Evolutionary conservation across 2,888 invertebrate species (phyloP), one percentile per base, ranked within the genome.

Genomic region (Eilema caniola): DNA sequence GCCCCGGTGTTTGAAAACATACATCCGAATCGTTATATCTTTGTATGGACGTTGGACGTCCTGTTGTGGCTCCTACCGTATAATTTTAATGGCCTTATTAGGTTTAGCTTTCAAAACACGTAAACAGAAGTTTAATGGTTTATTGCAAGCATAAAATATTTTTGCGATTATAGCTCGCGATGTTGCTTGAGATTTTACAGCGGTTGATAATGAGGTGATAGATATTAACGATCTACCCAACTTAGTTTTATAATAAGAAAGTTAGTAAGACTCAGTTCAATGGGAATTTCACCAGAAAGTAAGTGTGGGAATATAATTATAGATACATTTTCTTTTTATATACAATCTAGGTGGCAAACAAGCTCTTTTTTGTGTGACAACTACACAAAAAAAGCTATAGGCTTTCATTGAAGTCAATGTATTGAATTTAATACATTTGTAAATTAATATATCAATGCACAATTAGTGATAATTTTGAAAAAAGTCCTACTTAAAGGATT

Each of bases 71-170:
- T 85, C 82, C 10, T 86, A 86, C 89, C 88, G 84, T 90, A 90
- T 92, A 91, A 89, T 89, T 90, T 92, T 93, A 92, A 92, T 91
- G 83, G 86, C 88, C 89, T 89, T 92, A 93, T 93, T 93, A 92
- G 90, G 76, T 87, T 90, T 86, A 84, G 85, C 84, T 87, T 89
- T 88, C 88, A 84, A 85, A 90, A 91, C 89, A 90, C 89, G 90
- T 92, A 91, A 92, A 92, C 88, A 86, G 81, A 85, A 85, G 84
- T 86, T 87, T 87, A 88, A 89, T 86, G 85, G 85, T 91, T 92
- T 91, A 91, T 89, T 81, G 80, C 75, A 65, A 69, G 79, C 83
- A 84, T 91, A 87, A 90, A 89, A 86, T 85, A 83, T 83, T 87
- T 89, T 88, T 89, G 85, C 77, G 70, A 82, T 82, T 82, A 77